A percentile compares a stretch with the other conserved stretches of the same genome.
These are phyloP conservation scores for Agonopterix heracliana DNA, from an alignment of 2,888 invertebrate species.

Conservation along the genomic window DNA sequence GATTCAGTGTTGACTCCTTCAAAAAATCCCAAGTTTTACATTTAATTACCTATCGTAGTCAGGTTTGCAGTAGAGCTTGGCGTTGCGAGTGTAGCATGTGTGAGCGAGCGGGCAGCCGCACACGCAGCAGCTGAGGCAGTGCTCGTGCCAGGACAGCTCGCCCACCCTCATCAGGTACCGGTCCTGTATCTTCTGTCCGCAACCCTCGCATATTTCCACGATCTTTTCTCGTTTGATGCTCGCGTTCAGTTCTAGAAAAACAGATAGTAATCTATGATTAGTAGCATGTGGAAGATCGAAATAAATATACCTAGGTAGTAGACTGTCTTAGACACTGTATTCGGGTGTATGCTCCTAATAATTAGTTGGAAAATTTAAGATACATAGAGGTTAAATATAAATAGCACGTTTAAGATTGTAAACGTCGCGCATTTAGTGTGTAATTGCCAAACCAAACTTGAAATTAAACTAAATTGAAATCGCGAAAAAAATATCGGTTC, in stretches of 20 bases:
- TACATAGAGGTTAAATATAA: too few species aligned
- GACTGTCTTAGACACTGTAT: neutral
- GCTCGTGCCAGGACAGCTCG: slow-evolving; percentile 97
- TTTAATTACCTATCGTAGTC: slow-evolving; percentile 92
- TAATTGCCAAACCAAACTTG: too few species aligned
- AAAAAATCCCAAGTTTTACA: neutral
- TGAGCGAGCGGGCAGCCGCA: slow-evolving; percentile 93
- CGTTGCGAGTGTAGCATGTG: slow-evolving; percentile 95
- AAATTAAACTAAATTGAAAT: too few species aligned
- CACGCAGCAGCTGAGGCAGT: slow-evolving; percentile 95
- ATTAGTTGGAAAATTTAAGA: too few species aligned
- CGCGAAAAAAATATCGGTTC: too few species aligned
- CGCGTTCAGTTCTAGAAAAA: slow-evolving; percentile 58
- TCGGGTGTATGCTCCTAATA: too few species aligned
- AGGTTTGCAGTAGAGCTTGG: slow-evolving; percentile 96
- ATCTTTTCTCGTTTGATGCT: slow-evolving; percentile 86
- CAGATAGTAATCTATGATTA: slow-evolving; percentile 34
- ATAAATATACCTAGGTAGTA: neutral
- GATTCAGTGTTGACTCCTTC: neutral
- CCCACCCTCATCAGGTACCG: slow-evolving; percentile 96
- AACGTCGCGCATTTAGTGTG: too few species aligned
- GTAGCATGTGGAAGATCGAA: slow-evolving; percentile 40
- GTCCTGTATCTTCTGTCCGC: slow-evolving; percentile 96
- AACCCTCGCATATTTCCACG: slow-evolving; percentile 94
- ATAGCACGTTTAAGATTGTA: too few species aligned